Conservation (phyloP, 1,140 invertebrate species). For the Sitophilus oryzae region DNA sequence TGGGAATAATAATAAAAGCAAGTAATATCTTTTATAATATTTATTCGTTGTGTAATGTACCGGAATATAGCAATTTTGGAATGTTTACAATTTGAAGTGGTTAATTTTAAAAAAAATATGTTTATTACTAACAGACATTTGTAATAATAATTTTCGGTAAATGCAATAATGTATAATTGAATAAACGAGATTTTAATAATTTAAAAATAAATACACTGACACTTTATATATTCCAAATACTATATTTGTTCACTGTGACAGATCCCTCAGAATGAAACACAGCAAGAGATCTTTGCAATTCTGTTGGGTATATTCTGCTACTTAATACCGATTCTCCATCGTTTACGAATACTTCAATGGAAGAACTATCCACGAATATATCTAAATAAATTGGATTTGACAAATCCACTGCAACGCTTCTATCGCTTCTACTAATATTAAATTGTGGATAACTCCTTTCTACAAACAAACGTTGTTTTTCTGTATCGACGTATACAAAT, state of each 20-base stretch:
- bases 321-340: conserved; percentile 35
- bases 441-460: conserved; percentile 6
- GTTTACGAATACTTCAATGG: conserved; percentile 45
- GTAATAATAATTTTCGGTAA: too few species aligned
- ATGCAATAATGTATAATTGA: too few species aligned
- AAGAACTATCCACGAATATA: conserved; percentile 43
- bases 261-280: not conserved
- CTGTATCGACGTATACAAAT: not conserved
- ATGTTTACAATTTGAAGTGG: too few species aligned
- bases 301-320: conserved; percentile 11
- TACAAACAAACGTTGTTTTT: not conserved
- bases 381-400: conserved; percentile 27
- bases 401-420: conserved; percentile 7
- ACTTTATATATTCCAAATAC: not conserved
- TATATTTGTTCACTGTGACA: not conserved
- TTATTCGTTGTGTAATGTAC: too few species aligned
- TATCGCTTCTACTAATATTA: not conserved
- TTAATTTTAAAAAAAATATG: too few species aligned
- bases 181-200: too few species aligned
- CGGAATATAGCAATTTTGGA: too few species aligned
- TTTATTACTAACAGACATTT: too few species aligned
- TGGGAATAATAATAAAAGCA: too few species aligned
- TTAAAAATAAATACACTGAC: too few species aligned
- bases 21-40: too few species aligned
- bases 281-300: not conserved